phyloP scores from a whole-genome alignment of 2,888 invertebrate species.

The Apotomis capreana region DNA sequence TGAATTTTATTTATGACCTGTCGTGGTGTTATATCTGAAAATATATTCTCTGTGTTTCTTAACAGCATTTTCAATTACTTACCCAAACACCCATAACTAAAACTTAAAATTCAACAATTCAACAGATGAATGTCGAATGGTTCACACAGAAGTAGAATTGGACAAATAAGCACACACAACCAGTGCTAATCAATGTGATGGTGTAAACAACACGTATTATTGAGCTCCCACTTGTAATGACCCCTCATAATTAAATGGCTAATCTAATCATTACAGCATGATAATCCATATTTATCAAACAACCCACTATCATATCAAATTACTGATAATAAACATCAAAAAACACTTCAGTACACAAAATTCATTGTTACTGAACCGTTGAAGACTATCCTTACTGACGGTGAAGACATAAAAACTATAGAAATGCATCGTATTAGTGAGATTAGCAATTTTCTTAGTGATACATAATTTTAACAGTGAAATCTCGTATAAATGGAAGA shows the following conservation, averaged over 20 bases:
- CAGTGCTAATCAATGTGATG: background rate
- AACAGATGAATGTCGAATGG: too few species aligned
- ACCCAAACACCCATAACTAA: background rate
- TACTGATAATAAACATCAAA: slow-evolving; percentile 41
- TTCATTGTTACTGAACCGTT: slow-evolving; percentile 4
- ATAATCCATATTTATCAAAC: slow-evolving; percentile 41
- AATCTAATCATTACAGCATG: slow-evolving; percentile 47
- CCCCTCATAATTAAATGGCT: slow-evolving; percentile 31
- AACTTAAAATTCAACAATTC: background rate
- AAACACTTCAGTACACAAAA: slow-evolving; percentile 31
- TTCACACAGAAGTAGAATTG: too few species aligned
- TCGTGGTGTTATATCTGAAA: slow-evolving; percentile 81
- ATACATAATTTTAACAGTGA: background rate
- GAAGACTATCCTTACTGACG: background rate
- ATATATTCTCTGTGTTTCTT: slow-evolving; percentile 83
- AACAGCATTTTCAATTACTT: slow-evolving; percentile 60
- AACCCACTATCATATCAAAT: slow-evolving; percentile 41
- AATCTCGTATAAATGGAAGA: background rate
- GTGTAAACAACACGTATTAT: slow-evolving; percentile 9
- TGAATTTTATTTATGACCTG: slow-evolving; percentile 80
- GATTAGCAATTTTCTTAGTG: background rate
- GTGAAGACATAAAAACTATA: background rate
- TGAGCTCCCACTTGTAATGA: background rate
- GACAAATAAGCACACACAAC: background rate
- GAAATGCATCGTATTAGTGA: background rate